Conservation (phyloP, 2,113 vertebrate species). For the Coptodon bakossiorum region DNA sequence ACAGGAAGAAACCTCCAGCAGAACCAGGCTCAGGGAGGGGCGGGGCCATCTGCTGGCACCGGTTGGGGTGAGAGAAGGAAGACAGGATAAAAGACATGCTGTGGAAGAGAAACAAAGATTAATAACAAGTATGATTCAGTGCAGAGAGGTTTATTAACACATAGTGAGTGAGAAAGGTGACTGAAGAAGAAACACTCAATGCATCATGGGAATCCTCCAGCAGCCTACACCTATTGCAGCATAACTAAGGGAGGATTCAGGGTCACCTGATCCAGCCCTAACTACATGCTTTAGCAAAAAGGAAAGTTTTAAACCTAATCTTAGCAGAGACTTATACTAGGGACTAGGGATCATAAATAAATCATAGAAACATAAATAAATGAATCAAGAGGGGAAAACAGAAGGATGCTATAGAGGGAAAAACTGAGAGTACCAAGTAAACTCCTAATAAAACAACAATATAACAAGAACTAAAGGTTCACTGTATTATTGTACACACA, state of each 20-base stretch:
- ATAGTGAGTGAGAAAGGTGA: fast-evolving
- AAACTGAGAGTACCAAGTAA: background rate
- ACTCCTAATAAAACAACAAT: background rate
- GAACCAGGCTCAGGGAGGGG: background rate
- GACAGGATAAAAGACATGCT: background rate
- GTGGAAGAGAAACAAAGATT: background rate
- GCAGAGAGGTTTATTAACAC: fast-evolving
- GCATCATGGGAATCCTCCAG: background rate
- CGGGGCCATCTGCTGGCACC: fast-evolving
- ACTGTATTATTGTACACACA: background rate
- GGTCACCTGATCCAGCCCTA: background rate
- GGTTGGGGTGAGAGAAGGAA: no score
- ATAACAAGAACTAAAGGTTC: background rate
- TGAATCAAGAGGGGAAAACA: background rate
- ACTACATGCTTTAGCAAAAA: background rate
- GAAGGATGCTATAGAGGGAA: background rate
- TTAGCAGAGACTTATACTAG: background rate
- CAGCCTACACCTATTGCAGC: background rate
- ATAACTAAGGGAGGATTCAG: background rate
- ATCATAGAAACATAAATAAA: background rate
- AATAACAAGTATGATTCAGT: background rate
- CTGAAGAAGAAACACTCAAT: fast-evolving
- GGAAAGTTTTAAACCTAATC: background rate
- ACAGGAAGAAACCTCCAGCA: fast-evolving
- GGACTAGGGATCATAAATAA: background rate